Evolutionary conservation across 1,140 invertebrate genomes (phyloP), one percentile per base, ranked within the genome.

Genomic region (Metopolophium dirhodum): DNA sequence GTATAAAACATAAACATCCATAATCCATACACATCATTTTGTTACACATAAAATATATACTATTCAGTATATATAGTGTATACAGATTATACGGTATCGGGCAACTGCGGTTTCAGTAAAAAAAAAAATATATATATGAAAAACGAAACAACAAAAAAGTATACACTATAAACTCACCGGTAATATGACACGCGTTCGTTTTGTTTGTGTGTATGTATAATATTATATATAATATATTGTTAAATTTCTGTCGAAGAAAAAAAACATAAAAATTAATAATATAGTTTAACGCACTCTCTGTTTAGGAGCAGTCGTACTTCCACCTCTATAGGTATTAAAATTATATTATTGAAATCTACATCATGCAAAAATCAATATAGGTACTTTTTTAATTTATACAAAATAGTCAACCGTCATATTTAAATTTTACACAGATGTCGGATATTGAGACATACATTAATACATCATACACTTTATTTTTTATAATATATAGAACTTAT

Each of bases 101-200:
- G 30, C 14, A 49, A 49, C 86, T 49, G 47, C 7, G 49, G 88
- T 90, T 57, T 90, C 35, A 47, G 54, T 90, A 30, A 61, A 45
- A 54, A 88, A 54, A 88, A 89, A 57, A n/a, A 4, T 30, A n/a
- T 9, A 35, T 26, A 26, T 18, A n/a, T 77, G n/a, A 77, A 77
- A 77, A 77, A 83, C 77, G 22, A 83, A 37, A 86, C 26, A 35
- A 51, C 35, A 35, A 89, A 89, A 90, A 57, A 90, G 4, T 77
- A n/a, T 20, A 77, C 30, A 77, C 11, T 37, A 90, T 90, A 41
- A 90, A 90, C 54, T 41, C 22, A n/a, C 37, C 41, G 54, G 89
- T 90, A 90, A 90, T 90, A 90, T 30, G 89, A 90, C 57, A 90
- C 89, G 89, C 54, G 57, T 45, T 68, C 54, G 23, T 90, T 90